phyloP scores from a whole-genome alignment of 2,888 invertebrate species.

The Nephrocerus scutellatus region DNA sequence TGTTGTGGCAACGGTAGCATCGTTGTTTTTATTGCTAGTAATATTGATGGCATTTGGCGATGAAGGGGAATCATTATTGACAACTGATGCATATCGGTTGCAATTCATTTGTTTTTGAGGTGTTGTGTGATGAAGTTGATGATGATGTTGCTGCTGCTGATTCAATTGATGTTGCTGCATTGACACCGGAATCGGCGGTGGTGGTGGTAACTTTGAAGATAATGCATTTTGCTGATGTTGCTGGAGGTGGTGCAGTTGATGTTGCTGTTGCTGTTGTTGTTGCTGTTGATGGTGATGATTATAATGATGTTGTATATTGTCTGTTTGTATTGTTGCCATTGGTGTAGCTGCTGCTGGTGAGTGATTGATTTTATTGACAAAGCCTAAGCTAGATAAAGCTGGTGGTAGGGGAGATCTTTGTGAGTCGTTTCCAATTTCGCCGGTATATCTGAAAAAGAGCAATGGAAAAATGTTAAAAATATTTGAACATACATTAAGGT shows the following conservation, averaged over 20 bases:
- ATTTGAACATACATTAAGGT: no score
- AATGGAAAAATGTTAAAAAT: neutral
- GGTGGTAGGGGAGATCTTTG: constrained; percentile 48
- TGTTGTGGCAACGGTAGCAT: constrained; percentile 20
- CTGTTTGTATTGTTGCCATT: no score
- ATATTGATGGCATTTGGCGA: no score
- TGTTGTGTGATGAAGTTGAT: constrained; percentile 15
- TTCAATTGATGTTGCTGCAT: neutral
- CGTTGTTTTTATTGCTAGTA: constrained; percentile 21
- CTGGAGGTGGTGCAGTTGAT: constrained; percentile 8
- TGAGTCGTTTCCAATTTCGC: constrained; percentile 46
- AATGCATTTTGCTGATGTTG: constrained; percentile 9
- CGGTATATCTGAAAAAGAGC: constrained; percentile 39
- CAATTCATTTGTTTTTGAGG: no score
- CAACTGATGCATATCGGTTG: no score
- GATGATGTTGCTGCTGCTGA: constrained; percentile 11
- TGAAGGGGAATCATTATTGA: no score
- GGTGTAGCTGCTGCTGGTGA: constrained; percentile 11
- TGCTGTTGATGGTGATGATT: constrained; percentile 6
- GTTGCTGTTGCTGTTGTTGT: constrained; percentile 20
- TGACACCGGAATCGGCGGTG: no score
- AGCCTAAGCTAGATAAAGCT: constrained; percentile 46
- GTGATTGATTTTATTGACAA: constrained; percentile 35
- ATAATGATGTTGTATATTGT: constrained; percentile 20
- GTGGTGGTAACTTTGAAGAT: no score